Conservation (phyloP, 2,797 vertebrate species). For the Myotis planiceps region DNA sequence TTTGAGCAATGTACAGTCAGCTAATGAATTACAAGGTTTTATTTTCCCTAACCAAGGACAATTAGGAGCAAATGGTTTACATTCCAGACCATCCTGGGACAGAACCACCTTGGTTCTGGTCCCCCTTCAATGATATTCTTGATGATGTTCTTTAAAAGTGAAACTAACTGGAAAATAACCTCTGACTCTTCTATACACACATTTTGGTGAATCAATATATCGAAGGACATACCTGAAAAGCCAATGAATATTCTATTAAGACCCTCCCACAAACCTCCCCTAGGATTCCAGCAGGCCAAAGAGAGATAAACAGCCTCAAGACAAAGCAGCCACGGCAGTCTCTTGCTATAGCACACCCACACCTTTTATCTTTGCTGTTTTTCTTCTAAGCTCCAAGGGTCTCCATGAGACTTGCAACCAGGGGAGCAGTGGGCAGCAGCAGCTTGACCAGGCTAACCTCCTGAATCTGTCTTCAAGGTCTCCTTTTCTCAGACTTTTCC, state of each 20-base stretch:
- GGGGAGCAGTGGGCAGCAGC: background rate
- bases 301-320: background rate
- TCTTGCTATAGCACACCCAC: background rate
- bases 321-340: background rate
- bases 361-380: background rate
- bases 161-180: background rate
- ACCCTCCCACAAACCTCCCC: background rate
- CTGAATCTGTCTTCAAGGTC: background rate
- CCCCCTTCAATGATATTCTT: background rate
- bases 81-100: background rate
- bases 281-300: background rate
- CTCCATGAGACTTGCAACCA: background rate
- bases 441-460: background rate
- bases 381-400: background rate
- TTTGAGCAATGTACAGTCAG: background rate
- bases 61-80: background rate
- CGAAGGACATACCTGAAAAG: background rate
- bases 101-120: background rate
- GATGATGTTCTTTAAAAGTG: background rate
- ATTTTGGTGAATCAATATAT: background rate
- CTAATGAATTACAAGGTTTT: background rate
- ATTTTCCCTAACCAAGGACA: background rate
- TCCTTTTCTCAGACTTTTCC: background rate
- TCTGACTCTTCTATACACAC: background rate
- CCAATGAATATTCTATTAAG: background rate